Evolutionary conservation across 2,888 invertebrate species (phyloP), one percentile per base, ranked within the genome.

Genomic region (Perizoma affinitatum): DNA sequence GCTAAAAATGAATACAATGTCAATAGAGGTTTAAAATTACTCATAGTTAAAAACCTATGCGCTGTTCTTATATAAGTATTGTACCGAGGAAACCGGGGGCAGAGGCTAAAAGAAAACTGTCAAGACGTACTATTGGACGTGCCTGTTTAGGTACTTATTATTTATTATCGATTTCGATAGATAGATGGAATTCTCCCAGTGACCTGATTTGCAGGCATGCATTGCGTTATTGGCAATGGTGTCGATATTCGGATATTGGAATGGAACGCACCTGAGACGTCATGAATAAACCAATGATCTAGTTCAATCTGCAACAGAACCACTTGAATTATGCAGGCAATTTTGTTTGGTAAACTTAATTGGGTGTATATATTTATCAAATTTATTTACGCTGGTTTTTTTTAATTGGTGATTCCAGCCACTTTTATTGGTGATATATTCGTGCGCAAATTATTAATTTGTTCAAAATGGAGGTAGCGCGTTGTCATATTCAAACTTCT

Each of bases 251-350:
- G 8, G 40, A 60, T 60, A 22, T 22, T 22, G 22, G 22, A 22
- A 22, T 36, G 51, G 52, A 47, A 53, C 38, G 54, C 57, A 62
- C 49, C 57, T 58, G 57, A 54, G 61, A 61, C 50, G 50, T 46
- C 50, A 57, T 58, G 57, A 62, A 62, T 62, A 62, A 51, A 50
- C 43, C 57, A 53, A 49, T 48, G 49, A 6, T 52, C 33, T 40
- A 42, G 38, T 42, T 41, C 48, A 48, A 55, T 57, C 33, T 61
- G 48, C 49, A 55, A 47, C 22, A 22, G 50, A 54, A 43, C 45
- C 50, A 54, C 59, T 54, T 42, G 36, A 60, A 22, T 54, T 60
- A 54, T 59, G 50, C 36, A 59, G 10, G 33, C 44, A 45, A 45
- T 49, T 49, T 45, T 45, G 41, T 9, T 41, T 22, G 22, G 22